A percentile compares a stretch with the other conserved stretches of the same genome.
phyloP scores from a whole-genome alignment of 2,113 vertebrate species.

The Solenodon paradoxus region DNA sequence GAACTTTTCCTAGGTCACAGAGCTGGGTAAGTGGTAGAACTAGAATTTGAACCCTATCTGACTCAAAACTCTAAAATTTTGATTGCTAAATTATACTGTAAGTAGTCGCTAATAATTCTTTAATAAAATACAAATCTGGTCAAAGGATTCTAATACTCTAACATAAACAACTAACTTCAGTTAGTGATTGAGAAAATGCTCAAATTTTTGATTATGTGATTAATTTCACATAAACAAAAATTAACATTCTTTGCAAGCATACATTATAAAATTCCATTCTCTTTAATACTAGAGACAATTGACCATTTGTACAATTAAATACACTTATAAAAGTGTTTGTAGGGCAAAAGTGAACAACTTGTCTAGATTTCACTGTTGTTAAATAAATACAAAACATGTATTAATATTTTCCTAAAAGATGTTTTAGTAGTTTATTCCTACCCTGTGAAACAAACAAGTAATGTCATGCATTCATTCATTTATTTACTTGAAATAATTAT shows the following conservation, averaged over 20 bases:
- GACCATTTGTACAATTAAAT: neutral
- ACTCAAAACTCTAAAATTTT: neutral
- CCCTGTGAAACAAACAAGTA: neutral
- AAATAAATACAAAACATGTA: neutral
- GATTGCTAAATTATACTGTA: neutral
- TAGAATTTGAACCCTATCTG: neutral
- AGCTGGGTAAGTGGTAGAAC: neutral
- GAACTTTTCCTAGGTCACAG: neutral
- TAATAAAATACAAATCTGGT: neutral
- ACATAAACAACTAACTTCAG: neutral
- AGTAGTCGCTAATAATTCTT: neutral
- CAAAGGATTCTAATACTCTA: neutral
- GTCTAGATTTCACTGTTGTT: neutral
- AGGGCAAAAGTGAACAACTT: neutral
- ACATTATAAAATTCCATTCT: neutral
- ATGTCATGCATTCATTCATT: neutral
- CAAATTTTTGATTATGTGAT: neutral
- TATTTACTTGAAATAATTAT: neutral
- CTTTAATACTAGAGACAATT: neutral
- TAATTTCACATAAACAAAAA: neutral
- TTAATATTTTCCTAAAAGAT: neutral
- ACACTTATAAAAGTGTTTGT: neutral
- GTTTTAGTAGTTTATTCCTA: neutral
- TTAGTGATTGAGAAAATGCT: neutral
- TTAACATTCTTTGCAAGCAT: neutral